Conservation (phyloP, 2,113 vertebrate species). For the Notiomystis cincta region DNA sequence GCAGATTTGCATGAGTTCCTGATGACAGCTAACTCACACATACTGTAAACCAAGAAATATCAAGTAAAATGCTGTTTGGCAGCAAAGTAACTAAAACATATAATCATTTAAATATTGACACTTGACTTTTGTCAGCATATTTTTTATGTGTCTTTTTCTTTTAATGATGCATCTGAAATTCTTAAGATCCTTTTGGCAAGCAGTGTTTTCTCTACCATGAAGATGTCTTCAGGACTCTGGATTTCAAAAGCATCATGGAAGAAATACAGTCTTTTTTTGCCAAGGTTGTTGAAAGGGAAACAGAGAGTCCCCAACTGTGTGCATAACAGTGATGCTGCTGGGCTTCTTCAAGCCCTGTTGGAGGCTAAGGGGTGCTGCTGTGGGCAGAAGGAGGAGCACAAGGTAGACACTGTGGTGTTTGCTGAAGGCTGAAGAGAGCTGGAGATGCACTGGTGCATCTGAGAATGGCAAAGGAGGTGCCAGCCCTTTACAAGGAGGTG, state of each 20-base stretch:
- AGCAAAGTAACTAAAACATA: constrained; percentile 11
- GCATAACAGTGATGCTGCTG: not conserved
- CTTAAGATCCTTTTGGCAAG: not conserved
- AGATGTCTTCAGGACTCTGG: not conserved
- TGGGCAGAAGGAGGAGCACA: not conserved
- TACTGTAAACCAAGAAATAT: constrained; percentile 33
- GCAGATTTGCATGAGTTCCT: not conserved
- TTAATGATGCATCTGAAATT: not conserved
- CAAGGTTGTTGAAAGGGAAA: not conserved
- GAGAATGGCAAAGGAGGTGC: not conserved
- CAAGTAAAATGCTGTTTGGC: not conserved
- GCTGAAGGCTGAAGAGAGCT: not conserved
- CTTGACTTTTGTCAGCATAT: not conserved
- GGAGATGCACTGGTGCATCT: not conserved
- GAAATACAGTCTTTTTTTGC: not conserved
- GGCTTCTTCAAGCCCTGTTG: not conserved
- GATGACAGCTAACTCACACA: constrained; percentile 49
- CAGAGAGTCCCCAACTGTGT: not conserved
- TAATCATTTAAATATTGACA: constrained; percentile 16
- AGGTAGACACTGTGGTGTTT: not conserved
- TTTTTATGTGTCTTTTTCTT: not conserved
- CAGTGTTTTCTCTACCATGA: not conserved
- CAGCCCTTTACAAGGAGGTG: not conserved
- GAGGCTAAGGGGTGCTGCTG: not conserved
- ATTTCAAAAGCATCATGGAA: not conserved